A percentile compares a stretch with the other conserved stretches of the same genome.
These are phyloP conservation scores for Xiphydria camelus DNA, from an alignment of 2,888 invertebrate species.

Conservation along the genomic window DNA sequence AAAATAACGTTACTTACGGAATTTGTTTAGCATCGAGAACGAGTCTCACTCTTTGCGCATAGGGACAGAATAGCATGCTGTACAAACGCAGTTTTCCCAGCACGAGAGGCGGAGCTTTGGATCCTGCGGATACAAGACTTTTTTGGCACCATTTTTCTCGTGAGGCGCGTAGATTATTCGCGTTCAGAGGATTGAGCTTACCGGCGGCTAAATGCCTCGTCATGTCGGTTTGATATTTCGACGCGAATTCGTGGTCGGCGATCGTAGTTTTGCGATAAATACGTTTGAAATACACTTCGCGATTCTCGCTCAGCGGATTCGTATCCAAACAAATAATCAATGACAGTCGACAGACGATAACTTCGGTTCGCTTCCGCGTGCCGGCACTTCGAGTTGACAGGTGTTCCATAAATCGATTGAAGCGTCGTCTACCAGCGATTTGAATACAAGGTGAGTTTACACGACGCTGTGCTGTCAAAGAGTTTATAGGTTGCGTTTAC, in stretches of 20 bases:
- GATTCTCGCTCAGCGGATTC: too few species aligned
- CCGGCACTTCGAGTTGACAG: too few species aligned
- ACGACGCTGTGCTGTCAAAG: too few species aligned
- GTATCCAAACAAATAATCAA: too few species aligned
- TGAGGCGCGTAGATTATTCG: not conserved
- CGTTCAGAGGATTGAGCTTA: conserved; percentile 20
- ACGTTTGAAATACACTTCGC: not conserved
- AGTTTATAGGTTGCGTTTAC: too few species aligned
- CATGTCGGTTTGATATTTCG: too few species aligned
- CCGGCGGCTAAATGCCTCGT: conserved; percentile 41
- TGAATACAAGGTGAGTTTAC: too few species aligned
- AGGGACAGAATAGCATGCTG: conserved; percentile 86
- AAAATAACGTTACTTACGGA: conserved; percentile 58
- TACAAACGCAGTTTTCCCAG: conserved; percentile 73
- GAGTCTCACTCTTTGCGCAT: conserved; percentile 75
- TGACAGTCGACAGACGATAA: too few species aligned
- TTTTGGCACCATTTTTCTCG: too few species aligned
- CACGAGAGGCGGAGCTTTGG: conserved; percentile 65
- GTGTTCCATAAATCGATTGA: too few species aligned
- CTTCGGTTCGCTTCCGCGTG: too few species aligned
- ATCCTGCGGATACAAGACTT: conserved; percentile 62
- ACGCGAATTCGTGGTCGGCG: conserved; percentile 36
- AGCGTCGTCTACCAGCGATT: too few species aligned
- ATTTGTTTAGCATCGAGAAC: conserved; percentile 79
- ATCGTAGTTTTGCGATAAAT: not conserved